These are phyloP conservation scores for Erithacus rubecula DNA, from an alignment of 2,797 vertebrate genomes.

Conservation along the genomic window DNA sequence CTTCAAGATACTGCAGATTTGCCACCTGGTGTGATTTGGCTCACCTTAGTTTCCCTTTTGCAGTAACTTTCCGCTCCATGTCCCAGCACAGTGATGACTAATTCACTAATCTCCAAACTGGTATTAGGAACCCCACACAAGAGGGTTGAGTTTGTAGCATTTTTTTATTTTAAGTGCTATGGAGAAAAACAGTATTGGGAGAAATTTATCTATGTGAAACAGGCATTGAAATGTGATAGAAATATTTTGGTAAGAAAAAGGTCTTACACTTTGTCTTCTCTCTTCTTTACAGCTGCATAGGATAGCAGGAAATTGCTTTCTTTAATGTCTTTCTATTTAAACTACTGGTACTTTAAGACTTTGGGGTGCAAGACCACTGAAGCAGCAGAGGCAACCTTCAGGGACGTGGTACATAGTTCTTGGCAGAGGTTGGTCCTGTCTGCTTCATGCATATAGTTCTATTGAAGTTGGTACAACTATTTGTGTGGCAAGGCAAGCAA, in stretches of 20 bases:
- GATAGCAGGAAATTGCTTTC: background rate
- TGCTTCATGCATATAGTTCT: background rate
- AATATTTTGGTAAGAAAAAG: background rate
- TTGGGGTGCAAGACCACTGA: rapidly evolving
- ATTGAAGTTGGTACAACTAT: background rate
- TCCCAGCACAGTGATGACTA: background rate
- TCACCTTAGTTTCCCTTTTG: background rate
- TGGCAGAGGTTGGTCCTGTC: background rate
- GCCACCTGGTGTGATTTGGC: background rate
- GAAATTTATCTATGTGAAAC: background rate
- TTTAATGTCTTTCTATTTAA: background rate
- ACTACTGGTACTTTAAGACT: background rate
- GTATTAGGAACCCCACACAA: background rate
- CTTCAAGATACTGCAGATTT: background rate
- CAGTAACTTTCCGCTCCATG: background rate
- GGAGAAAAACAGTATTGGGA: background rate
- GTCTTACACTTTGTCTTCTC: background rate
- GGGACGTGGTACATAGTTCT: background rate
- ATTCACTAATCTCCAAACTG: background rate
- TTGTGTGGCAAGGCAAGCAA: background rate
- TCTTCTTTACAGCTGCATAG: background rate
- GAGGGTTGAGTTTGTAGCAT: background rate
- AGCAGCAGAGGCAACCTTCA: background rate
- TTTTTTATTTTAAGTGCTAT: background rate
- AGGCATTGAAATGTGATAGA: background rate